Conservation (phyloP, 2,888 invertebrate species). For the Abrostola triplasia region DNA sequence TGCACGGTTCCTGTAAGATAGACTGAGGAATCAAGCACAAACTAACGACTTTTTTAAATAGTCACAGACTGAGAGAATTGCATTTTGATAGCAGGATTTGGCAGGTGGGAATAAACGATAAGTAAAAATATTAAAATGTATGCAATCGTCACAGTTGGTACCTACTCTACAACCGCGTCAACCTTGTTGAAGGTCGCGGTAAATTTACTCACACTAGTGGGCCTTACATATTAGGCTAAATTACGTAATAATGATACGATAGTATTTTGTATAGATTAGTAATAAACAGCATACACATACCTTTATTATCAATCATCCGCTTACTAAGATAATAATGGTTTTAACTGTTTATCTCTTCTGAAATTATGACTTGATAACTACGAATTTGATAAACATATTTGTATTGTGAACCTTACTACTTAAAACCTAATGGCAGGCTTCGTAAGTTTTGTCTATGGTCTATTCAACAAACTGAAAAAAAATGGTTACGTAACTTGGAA, state of each 20-base stretch:
- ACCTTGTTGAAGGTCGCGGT: constrained; percentile 39
- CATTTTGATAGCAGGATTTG: not conserved
- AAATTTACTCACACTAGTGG: constrained; percentile 12
- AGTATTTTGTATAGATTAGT: not conserved
- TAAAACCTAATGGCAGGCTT: not conserved
- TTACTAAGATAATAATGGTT: constrained; percentile 22
- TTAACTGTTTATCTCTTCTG: not conserved
- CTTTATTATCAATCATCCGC: constrained; percentile 30
- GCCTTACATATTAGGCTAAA: not conserved
- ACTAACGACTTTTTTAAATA: not conserved
- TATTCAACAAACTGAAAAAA: constrained; percentile 2
- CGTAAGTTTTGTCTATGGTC: not conserved
- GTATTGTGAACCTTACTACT: constrained; percentile 1
- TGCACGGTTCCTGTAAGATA: too few species aligned
- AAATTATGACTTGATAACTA: constrained; percentile 6
- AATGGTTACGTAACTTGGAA: constrained; percentile 10
- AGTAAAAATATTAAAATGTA: constrained; percentile 27
- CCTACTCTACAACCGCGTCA: constrained; percentile 14
- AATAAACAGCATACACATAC: constrained; percentile 11
- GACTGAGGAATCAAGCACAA: not conserved
- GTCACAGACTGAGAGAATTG: not conserved
- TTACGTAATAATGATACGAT: constrained; percentile 2
- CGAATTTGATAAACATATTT: constrained; percentile 5
- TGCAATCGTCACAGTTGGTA: not conserved
- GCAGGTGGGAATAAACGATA: not conserved